Percentiles rank a stretch among this genome's conserved stretches.
These are phyloP conservation scores for Lamellibrachia columna DNA, from an alignment of 2,888 invertebrate species.

Conservation along the genomic window DNA sequence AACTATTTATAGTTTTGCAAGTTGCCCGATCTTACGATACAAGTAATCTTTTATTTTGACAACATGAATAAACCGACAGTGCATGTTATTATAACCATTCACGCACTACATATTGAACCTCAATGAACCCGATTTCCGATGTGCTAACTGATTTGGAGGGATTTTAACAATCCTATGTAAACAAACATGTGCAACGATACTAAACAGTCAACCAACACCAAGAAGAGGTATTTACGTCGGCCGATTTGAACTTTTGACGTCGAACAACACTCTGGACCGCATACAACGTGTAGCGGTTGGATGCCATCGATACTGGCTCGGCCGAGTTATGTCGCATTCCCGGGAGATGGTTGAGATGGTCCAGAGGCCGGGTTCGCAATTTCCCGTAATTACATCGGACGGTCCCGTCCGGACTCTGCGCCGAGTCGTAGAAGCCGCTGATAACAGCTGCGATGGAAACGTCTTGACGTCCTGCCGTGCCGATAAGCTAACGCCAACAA, in stretches of 20 bases:
- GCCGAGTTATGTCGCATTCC: not conserved
- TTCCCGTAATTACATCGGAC: not conserved
- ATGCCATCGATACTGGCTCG: not conserved
- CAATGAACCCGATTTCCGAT: no score
- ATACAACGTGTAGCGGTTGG: not conserved
- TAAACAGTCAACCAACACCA: not conserved
- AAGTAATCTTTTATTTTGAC: no score
- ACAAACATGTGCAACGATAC: not conserved
- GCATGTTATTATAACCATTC: no score
- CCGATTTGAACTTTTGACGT: not conserved
- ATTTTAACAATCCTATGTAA: not conserved
- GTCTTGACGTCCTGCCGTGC: not conserved
- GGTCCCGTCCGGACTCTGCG: not conserved
- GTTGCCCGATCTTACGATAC: no score
- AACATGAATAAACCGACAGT: no score
- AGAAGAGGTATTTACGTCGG: not conserved
- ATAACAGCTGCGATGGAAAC: not conserved
- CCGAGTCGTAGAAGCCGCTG: not conserved
- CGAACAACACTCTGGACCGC: not conserved
- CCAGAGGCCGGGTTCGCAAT: not conserved
- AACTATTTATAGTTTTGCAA: no score
- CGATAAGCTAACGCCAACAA: conserved; percentile 10
- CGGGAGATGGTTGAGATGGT: not conserved
- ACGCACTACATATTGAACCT: no score
- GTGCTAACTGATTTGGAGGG: no score